Percentiles rank a stretch among this genome's conserved stretches.
Conservation (phyloP, 2,888 invertebrate species). For the Trisateles emortualis region DNA sequence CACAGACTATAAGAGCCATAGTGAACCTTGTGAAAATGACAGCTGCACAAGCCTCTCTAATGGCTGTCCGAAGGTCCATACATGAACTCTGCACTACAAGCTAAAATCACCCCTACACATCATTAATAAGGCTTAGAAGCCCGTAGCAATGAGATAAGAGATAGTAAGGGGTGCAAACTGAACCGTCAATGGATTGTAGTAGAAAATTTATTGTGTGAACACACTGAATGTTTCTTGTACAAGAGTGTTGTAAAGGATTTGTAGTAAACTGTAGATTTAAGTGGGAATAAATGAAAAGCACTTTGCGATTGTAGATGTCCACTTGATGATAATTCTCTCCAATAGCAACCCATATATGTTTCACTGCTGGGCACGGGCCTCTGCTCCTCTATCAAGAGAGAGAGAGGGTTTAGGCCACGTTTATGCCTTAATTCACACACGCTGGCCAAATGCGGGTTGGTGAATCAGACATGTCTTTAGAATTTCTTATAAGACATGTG, state of each 20-base stretch:
- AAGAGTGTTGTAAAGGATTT: slow-evolving; percentile 33
- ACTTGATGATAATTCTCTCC: no score
- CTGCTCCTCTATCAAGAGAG: no score
- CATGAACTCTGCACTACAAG: slow-evolving; percentile 24
- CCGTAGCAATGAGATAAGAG: slow-evolving; percentile 28
- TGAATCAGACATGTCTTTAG: no score
- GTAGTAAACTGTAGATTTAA: slow-evolving; percentile 20
- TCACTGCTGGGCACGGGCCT: no score
- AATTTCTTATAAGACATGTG: no score
- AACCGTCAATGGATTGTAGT: slow-evolving; percentile 44
- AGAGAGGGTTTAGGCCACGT: no score
- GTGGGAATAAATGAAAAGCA: background rate
- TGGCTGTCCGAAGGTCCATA: slow-evolving; percentile 57
- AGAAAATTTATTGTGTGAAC: slow-evolving; percentile 46
- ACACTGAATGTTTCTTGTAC: slow-evolving; percentile 29
- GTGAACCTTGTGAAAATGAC: slow-evolving; percentile 68
- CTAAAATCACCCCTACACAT: slow-evolving; percentile 32
- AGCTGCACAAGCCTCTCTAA: slow-evolving; percentile 67
- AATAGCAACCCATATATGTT: no score
- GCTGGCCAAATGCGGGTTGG: no score
- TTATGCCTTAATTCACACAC: no score
- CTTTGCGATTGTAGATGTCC: no score
- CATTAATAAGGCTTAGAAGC: slow-evolving; percentile 23
- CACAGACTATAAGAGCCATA: slow-evolving; percentile 16
- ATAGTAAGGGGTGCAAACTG: slow-evolving; percentile 43